phyloP scores from a whole-genome alignment of 2,888 invertebrate genomes.

The Lasioglossum villosulum region DNA sequence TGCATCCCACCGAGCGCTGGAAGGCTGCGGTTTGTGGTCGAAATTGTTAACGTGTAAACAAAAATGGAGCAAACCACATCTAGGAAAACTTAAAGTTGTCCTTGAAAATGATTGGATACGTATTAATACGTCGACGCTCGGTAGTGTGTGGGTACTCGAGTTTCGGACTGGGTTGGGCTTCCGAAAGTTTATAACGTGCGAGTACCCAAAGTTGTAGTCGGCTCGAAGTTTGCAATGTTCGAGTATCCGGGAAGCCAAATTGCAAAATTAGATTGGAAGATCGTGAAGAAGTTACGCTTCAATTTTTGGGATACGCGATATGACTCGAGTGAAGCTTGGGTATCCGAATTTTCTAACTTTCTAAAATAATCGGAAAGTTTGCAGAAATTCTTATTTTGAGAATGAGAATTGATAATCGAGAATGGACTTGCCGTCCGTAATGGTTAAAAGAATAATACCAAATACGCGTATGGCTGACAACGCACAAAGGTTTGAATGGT shows the following conservation, averaged over 20 bases:
- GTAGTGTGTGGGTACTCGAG: not conserved
- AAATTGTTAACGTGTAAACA: not conserved
- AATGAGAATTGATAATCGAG: too few species aligned
- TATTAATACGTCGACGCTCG: not conserved
- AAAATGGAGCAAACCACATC: not conserved
- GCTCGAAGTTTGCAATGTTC: too few species aligned
- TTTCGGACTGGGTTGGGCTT: not conserved
- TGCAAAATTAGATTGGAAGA: not conserved
- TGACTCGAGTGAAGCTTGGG: too few species aligned
- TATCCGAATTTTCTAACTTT: too few species aligned
- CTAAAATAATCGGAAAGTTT: too few species aligned
- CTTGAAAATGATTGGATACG: not conserved
- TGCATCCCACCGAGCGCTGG: not conserved
- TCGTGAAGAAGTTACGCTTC: too few species aligned
- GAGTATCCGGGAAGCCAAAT: not conserved
- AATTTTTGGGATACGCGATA: too few species aligned
- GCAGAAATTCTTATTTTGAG: too few species aligned
- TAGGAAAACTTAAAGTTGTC: not conserved
- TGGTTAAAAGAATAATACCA: too few species aligned
- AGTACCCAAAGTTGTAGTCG: not conserved
- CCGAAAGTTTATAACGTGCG: not conserved
- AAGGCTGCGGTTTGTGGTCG: not conserved
- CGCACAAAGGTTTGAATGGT: not conserved
- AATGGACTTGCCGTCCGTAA: too few species aligned
- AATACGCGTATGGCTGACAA: too few species aligned